These are phyloP conservation scores for Lichenostomus cassidix DNA, from an alignment of 2,113 vertebrate species.

Conservation along the genomic window DNA sequence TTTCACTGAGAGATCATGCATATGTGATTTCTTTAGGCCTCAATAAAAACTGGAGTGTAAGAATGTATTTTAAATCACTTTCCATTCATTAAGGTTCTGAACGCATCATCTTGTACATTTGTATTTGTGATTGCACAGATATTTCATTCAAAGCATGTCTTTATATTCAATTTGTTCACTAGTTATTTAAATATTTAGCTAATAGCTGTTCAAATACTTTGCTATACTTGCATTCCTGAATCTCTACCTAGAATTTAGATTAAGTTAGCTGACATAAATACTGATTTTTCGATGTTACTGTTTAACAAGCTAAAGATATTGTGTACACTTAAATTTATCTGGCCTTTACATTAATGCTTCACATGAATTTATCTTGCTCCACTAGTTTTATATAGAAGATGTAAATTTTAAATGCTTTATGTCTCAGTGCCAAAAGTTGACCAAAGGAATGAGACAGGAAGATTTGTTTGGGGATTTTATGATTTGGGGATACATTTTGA, in stretches of 20 bases:
- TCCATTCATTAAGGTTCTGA: neutral
- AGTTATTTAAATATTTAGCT: neutral
- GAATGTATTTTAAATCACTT: neutral
- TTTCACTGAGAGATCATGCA: neutral
- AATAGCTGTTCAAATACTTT: neutral
- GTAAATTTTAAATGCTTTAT: neutral
- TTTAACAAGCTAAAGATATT: neutral
- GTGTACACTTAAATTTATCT: neutral
- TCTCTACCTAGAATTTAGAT: neutral
- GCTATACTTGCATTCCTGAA: neutral
- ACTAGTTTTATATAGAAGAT: neutral
- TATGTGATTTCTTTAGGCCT: neutral
- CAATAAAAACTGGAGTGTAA: neutral
- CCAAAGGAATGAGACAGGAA: neutral
- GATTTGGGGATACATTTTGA: neutral
- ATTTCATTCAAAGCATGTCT: neutral
- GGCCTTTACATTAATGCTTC: neutral
- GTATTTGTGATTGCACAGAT: neutral
- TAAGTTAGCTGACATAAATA: neutral
- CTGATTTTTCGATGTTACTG: neutral
- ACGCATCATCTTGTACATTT: neutral
- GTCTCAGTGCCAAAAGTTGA: neutral
- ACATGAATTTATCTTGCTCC: neutral
- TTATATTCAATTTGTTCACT: neutral
- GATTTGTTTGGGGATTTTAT: neutral